Evolutionary conservation across 2,113 vertebrate species (phyloP), one percentile per base, ranked within the genome.

Genomic region (Tamias sibiricus): DNA sequence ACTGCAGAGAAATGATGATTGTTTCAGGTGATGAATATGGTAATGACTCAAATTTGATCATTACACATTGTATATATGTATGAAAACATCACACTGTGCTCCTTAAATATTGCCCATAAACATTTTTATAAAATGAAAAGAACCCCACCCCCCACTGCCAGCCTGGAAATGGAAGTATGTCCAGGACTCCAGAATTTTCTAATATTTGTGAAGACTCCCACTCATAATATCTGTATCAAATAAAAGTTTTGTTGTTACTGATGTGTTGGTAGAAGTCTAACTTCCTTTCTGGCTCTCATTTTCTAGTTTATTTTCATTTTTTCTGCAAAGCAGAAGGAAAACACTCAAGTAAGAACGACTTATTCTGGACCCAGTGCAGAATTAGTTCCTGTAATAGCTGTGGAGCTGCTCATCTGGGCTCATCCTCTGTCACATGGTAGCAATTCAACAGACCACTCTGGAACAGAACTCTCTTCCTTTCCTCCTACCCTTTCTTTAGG

Each of bases 201-300:
- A 84, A 75, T 49, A 42, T 54, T 90, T 94, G 26, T 22, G 52
- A 89, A 64, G 42, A 94, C 89, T 76, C 20, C 26, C 52, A 71
- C 1, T 82, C 28, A 37, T 49, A 37, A 28, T 75, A 76, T 76
- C 12, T 92, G 68, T 30, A 84, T n/a, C 4, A 69, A 75, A 92
- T 6, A 35, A 62, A 74, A n/a, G 37, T 68, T 68, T 91, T 80
- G 32, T 83, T 54, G 42, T 71, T 86, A 40, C 54, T n/a, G 30
- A 66, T 52, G n/a, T 52, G 9, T 54, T 57, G 54, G 54, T 75
- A 81, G 62, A 84, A 85, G 35, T 76, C 37, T 35, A 88, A 69
- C 44, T 84, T 95, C 40, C 35, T 92, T 69, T 85, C 11, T 66
- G 37, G 28, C 68, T 72, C 16, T 83, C 69, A 47, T 14, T 7